These are phyloP conservation scores for Gymnorhina tibicen DNA, from an alignment of 2,113 vertebrate species.

Conservation along the genomic window DNA sequence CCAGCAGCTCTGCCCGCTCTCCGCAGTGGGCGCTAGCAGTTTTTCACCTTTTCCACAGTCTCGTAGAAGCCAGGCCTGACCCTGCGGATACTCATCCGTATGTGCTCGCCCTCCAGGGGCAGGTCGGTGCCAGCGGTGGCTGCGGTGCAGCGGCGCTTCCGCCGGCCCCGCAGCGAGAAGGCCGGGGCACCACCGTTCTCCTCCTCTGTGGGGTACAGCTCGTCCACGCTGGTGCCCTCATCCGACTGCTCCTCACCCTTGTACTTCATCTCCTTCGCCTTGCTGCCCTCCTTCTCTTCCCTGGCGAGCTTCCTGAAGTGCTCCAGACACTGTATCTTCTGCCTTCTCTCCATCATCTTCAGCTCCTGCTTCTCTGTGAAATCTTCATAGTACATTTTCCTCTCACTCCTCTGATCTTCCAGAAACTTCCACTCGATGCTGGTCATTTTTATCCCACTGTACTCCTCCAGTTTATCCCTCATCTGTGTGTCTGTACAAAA, in stretches of 20 bases:
- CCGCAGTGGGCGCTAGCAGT: constrained; percentile 1
- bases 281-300: constrained; percentile 53
- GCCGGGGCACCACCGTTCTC: constrained; percentile 2
- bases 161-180: constrained; percentile 53
- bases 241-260: constrained; percentile 24
- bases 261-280: neutral
- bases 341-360: constrained; percentile 62
- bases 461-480: constrained; percentile 65
- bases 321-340: constrained; percentile 62
- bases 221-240: constrained; percentile 36
- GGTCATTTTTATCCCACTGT: constrained; percentile 65
- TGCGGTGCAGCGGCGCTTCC: constrained; percentile 27
- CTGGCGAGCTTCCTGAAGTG: constrained; percentile 61
- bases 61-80: constrained; percentile 69
- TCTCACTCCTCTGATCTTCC: constrained; percentile 61
- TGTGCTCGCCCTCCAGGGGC: constrained; percentile 59
- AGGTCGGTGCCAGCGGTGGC: neutral
- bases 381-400: constrained; percentile 66
- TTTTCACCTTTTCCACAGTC: constrained; percentile 67
- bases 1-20: constrained; percentile 29
- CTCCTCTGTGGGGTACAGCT: neutral
- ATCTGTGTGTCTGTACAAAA: constrained; percentile 39
- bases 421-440: constrained; percentile 65
- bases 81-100: constrained; percentile 68
- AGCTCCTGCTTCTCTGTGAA: constrained; percentile 61